Base-by-base conservation (phyloP, 2,113 vertebrate genomes). In the Ploceus nigricollis region DNA sequence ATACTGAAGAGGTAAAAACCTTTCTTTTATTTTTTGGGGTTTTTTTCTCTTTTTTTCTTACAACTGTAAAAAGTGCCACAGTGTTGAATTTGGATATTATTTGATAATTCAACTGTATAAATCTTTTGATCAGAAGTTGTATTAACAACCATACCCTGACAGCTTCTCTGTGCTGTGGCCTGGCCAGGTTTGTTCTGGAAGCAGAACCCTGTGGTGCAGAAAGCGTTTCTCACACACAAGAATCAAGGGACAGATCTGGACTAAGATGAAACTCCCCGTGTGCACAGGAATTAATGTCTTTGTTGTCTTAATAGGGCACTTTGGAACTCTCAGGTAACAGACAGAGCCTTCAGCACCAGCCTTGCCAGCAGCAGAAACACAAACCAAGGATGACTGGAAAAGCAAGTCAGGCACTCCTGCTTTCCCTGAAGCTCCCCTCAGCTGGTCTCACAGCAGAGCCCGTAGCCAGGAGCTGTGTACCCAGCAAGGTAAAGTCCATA, bases 1-100 rank as follows among this genome's bases (percentile, higher is more conserved):
- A 37, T 65, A 72, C 20, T 44, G 48, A 68, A 72, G 17, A 91
- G 33, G 40, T 71, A 31, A 66, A 89, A 61, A 2, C 1, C 3
- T 11, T 48, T 50, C 4, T 65, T 25, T 15, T 12, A 1, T 28
- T 68, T 3, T 1, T 33, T 13, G 9, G 9, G 7, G 1, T 8
- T 39, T 5, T 2, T 35, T 2, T 9, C 0, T 8, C 3, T 31
- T 21, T 44, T 5, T 1, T 42, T 3, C n/a, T 57, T 71, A 28
- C 45, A 57, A 28, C 31, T 88, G 53, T 66, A 84, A 47, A 77
- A 89, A 63, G 54, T 72, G 56, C 10, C 53, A 51, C 15, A 31
- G 25, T 60, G 51, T 65, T 85, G 85, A 82, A 85, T 93, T 77
- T 30, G 39, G 37, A 28, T 82, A 65, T 33, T 71, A 78, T 57